These are phyloP conservation scores for Leptocoma aspasia DNA, from an alignment of 2,113 vertebrate species.

Conservation along the genomic window DNA sequence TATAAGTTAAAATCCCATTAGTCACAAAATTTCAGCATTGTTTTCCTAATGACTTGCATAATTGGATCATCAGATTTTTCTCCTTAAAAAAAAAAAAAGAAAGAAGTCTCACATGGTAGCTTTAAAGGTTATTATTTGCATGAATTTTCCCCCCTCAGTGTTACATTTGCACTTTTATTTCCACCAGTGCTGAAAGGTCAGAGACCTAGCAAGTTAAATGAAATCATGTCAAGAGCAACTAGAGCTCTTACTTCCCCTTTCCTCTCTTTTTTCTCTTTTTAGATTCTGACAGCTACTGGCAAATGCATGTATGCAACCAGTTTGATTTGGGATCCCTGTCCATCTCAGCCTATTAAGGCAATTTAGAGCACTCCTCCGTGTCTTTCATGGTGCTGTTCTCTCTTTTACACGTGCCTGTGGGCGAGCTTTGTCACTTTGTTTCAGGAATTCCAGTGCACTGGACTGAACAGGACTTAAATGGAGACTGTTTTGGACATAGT, in stretches of 20 bases:
- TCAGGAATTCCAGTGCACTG: background rate
- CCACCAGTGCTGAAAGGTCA: conserved; percentile 40
- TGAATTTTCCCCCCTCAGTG: conserved; percentile 1
- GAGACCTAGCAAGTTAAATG: conserved; percentile 34
- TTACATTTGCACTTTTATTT: conserved; percentile 37
- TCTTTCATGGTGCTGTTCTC: background rate
- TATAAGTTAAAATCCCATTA: conserved; percentile 70
- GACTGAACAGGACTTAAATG: background rate
- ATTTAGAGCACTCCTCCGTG: background rate
- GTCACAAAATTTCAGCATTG: conserved; percentile 58
- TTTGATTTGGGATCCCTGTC: background rate
- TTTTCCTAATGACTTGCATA: conserved; percentile 67
- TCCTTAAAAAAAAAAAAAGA: background rate
- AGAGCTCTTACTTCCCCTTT: background rate
- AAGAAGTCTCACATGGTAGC: background rate
- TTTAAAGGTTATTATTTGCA: conserved; percentile 60
- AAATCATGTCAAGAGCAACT: conserved; percentile 43
- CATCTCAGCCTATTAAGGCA: background rate
- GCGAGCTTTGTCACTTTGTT: background rate
- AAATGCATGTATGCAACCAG: background rate
- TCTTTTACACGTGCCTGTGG: background rate
- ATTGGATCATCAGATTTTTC: conserved; percentile 63
- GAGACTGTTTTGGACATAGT: background rate
- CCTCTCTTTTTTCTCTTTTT: background rate
- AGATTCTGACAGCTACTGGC: background rate